Percentiles rank a stretch among this genome's conserved stretches.
phyloP scores from a whole-genome alignment of 2,888 invertebrate species.

The Scaptomyza polygonia region DNA sequence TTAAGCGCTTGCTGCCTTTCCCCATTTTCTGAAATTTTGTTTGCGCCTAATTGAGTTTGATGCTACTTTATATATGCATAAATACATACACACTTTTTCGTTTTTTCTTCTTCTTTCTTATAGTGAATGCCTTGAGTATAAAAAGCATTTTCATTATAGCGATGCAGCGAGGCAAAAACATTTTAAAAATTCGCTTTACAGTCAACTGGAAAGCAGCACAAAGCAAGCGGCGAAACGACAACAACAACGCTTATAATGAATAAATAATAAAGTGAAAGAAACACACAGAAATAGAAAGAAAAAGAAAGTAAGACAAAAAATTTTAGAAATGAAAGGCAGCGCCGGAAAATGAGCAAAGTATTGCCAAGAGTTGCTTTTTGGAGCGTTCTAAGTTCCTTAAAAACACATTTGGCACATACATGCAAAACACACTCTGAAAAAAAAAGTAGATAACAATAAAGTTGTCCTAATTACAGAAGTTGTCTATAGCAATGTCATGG shows the following conservation, averaged over 20 bases:
- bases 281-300: not conserved
- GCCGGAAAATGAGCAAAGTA: slow-evolving; percentile 10
- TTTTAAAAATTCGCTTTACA: slow-evolving; percentile 50
- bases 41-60: slow-evolving; percentile 72
- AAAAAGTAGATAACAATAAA: too few species aligned
- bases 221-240: slow-evolving; percentile 4
- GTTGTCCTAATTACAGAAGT: too few species aligned
- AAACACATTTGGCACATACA: slow-evolving; percentile 1
- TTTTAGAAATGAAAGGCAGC: not conserved
- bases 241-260: slow-evolving; percentile 2
- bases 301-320: too few species aligned
- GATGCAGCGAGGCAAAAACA: slow-evolving; percentile 54
- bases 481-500: too few species aligned
- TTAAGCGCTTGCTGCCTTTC: slow-evolving; percentile 36
- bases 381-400: slow-evolving; percentile 29
- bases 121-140: slow-evolving; percentile 48
- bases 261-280: not conserved
- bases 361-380: slow-evolving; percentile 23
- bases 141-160: slow-evolving; percentile 70
- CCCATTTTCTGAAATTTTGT: slow-evolving; percentile 6
- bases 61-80: slow-evolving; percentile 10
- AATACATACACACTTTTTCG: slow-evolving; percentile 10
- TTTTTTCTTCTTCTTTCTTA: slow-evolving; percentile 15
- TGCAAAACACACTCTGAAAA: not conserved
- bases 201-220: slow-evolving; percentile 33